phyloP scores from a whole-genome alignment of 2,113 vertebrate species.

The Tiliqua scincoides region DNA sequence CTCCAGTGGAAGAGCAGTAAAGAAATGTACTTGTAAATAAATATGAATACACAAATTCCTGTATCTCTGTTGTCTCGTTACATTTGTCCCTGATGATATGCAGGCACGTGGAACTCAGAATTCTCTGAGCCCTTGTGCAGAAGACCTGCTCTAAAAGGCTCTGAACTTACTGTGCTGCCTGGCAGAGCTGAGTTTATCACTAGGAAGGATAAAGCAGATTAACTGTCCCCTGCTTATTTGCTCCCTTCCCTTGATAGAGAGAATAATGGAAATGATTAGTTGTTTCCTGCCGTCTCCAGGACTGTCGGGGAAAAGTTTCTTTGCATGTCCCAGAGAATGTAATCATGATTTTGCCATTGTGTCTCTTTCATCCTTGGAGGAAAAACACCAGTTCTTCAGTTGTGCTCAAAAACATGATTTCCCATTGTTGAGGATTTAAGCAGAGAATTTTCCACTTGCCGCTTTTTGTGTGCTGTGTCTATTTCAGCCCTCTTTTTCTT shows the following conservation, averaged over 20 bases:
- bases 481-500: not conserved
- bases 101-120: not conserved
- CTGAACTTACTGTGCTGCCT: not conserved
- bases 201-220: not conserved
- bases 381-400: not conserved
- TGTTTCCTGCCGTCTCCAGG: slow-evolving; percentile 27
- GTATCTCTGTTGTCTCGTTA: too few species aligned
- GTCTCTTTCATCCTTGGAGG: slow-evolving; percentile 16
- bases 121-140: not conserved
- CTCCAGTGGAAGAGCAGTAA: too few species aligned
- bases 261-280: slow-evolving; percentile 37
- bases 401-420: slow-evolving; percentile 21
- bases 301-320: slow-evolving; percentile 31
- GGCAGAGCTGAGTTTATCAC: not conserved
- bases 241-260: not conserved
- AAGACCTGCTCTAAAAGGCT: not conserved
- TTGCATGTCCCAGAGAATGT: slow-evolving; percentile 43
- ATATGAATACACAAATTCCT: too few species aligned
- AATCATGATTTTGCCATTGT: slow-evolving; percentile 19
- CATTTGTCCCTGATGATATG: not conserved
- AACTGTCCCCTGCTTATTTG: not conserved
- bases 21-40: too few species aligned
- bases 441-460: not conserved
- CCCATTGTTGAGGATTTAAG: slow-evolving; percentile 1
- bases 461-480: not conserved